Evolutionary conservation across 2,888 invertebrate species (phyloP), one percentile per base, ranked within the genome.

Genomic region (Rotaria socialis): DNA sequence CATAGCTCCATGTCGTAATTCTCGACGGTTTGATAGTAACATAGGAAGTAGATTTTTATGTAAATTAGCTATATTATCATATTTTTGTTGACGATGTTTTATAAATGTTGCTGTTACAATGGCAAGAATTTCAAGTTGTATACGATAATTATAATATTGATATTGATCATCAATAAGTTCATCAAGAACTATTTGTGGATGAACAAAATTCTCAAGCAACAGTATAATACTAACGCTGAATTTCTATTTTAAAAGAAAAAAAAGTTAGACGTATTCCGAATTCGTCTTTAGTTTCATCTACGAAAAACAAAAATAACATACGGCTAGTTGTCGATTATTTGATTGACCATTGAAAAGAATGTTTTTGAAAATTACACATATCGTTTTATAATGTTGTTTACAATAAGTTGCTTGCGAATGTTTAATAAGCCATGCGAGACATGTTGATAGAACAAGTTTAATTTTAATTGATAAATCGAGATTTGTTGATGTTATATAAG

Each of bases 1-100:
- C 43, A 80, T 80, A 11, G 80, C 80, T 47, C 80, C 80, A 80
- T 80, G 80, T 47, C 80, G 80, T 47, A 80, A 47, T 80, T 80
- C 80, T n/a, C 80, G 80, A 41, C 80, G 80, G n/a, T 80, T 80
- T 14, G 80, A 47, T 47, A 80, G 5, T 47, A 80, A 80, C 47
- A 80, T 47, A 0, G 80, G 80, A 47, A 80, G 47, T n/a, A 80
- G 47, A 47, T 47, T 47, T 80, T 80, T 80, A 47, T 47, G 19
- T 43, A 80, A n/a, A 14, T 3, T 47, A 5, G 47, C 47, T 80
- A 47, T 43, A 47, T 22, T 43, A 47, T 80, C 80, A 80, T 80
- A 80, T 14, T 80, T 8, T n/a, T 47, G 80, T 47, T 80, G 80
- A 0, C 80, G 80, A 80, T 80, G 47, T n/a, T 80, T 80, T 7